Percentiles rank a stretch among this genome's conserved stretches.
phyloP scores from a whole-genome alignment of 2,113 vertebrate genomes.

The Tragulus kanchil region DNA sequence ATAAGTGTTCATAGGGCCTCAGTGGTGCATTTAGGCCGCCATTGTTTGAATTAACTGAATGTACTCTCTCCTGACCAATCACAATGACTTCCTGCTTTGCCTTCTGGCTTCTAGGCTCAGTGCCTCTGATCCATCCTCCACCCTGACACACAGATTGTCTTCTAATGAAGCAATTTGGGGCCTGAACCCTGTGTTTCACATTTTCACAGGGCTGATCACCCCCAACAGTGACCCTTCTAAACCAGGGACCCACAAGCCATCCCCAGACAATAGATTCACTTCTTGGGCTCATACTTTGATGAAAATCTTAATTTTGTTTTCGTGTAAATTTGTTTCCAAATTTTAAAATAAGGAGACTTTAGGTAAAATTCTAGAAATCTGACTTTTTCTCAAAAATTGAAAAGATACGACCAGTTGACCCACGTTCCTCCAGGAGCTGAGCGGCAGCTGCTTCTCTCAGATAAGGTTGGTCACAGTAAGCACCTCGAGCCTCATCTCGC shows the following conservation, averaged over 20 bases:
- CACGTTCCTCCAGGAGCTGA: not conserved
- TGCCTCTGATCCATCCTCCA: not conserved
- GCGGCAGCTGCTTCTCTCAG: no score
- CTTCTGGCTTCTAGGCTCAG: not conserved
- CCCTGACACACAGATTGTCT: not conserved
- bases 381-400: not conserved
- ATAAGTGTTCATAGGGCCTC: not conserved
- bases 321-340: not conserved
- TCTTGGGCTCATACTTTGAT: not conserved
- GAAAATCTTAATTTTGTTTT: not conserved
- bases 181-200: not conserved
- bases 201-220: accelerated
- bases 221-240: not conserved
- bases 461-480: not conserved
- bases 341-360: not conserved
- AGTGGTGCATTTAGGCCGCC: accelerated
- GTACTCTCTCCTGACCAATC: not conserved
- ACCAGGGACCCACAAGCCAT: not conserved
- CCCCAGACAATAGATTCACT: not conserved
- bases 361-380: not conserved
- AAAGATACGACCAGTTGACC: not conserved
- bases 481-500: accelerated
- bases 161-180: not conserved
- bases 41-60: not conserved
- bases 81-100: not conserved